Base-by-base conservation (phyloP, 2,888 invertebrate genomes). In the Polietes domitor region DNA sequence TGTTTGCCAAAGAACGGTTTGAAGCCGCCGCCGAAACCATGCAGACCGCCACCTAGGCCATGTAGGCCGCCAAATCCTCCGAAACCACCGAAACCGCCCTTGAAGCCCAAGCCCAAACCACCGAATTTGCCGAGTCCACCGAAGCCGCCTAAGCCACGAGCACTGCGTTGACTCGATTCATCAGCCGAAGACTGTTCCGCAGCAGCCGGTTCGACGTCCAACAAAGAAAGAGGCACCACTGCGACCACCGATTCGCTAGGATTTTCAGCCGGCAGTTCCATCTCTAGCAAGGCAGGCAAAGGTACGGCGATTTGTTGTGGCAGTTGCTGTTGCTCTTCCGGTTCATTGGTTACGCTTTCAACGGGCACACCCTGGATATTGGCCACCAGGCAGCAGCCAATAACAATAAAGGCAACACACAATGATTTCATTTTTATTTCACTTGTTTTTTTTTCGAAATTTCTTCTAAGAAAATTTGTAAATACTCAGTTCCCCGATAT, bases 1-100 rank as follows among this genome's bases (percentile, higher is more conserved):
- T 80, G 68, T 47, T 85, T 86, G 15, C 83, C 83, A 53, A 90
- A 90, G 7, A 90, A 86, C 0, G 89, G 88, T 15, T 91, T 90
- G 74, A 89, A 89, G 0, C 86, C 86, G 17, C 86, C 87, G 9
- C 86, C 88, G 2, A 87, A 83, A 0, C 88, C 86, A 53, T 86
- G 86, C 4, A 87, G 55, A 47, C 89, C 81, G 50, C 86, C 83
- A 5, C 87, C 85, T 7, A 85, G 63, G 26, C 81, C 85, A 5
- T 86, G 86, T 3, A 89, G 53, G 9, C 89, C 90, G 19, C 89
- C 81, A 32, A 87, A 83, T 72, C 83, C 70, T 28, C 86, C 87
- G 1, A 87, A 65, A 0, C 87, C 89, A 15, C 91, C 86, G 10
- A 86, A 77, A 10, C 80, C 80, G 7, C 37, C 37, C 12, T 37